Evolutionary conservation across 2,888 invertebrate genomes (phyloP).

Genomic region (Macaria liturata): DNA sequence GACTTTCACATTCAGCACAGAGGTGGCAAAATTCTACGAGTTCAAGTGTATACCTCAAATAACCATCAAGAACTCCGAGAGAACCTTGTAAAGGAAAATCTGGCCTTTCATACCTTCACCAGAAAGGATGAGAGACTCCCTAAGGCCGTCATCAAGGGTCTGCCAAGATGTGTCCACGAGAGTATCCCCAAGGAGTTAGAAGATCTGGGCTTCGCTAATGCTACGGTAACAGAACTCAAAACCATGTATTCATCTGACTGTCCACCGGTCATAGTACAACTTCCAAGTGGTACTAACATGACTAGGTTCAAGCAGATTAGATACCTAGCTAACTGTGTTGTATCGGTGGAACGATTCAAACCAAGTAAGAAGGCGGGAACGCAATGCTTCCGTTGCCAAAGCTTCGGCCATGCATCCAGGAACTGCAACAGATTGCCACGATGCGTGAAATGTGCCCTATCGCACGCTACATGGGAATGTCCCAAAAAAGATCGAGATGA

Average conservation of each 20-base stretch:
- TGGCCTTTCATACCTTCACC: not conserved
- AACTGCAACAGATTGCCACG: not conserved
- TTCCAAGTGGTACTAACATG: too few species aligned
- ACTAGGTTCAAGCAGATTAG: too few species aligned
- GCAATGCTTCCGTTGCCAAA: constrained; percentile 1
- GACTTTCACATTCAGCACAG: not conserved
- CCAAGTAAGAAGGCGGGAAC: not conserved
- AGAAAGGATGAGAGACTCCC: too few species aligned
- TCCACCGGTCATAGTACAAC: too few species aligned
- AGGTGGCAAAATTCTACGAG: not conserved
- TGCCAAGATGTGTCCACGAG: not conserved
- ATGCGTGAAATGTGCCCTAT: not conserved
- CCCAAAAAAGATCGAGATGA: not conserved
- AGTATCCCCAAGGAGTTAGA: not conserved
- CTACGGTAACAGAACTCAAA: too few species aligned
- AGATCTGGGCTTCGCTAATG: too few species aligned
- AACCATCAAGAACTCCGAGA: constrained; percentile 1
- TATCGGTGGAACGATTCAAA: too few species aligned
- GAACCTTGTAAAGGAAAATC: not conserved
- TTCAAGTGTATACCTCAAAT: not conserved
- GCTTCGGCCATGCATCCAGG: not conserved
- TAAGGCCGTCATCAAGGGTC: not conserved
- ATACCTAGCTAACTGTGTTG: too few species aligned
- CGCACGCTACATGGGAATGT: not conserved
- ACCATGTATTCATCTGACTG: too few species aligned